Base-by-base conservation (phyloP, 2,888 invertebrate genomes). In the Pharmacophagus antenor region DNA sequence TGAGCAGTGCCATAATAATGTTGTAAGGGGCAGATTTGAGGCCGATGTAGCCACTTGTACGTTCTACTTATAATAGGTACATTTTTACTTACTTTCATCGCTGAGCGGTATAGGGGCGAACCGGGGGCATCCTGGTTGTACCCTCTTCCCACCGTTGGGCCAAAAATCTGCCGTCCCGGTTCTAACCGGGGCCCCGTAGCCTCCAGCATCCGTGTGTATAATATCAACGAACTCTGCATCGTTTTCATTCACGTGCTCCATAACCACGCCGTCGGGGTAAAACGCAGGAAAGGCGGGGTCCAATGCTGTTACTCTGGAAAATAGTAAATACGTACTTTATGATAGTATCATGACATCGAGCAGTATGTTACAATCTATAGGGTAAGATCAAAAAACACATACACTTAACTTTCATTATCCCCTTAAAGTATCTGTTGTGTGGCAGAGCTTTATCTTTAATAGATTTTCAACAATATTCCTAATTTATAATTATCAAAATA, bases 181-280 rank as follows among this genome's bases (percentile, higher is more conserved):
- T 17, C 82, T 75, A 0, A 91, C 87, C 0, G 93, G 93, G 0
- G 93, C 92, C 0, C 93, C 93, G 62, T 93, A 93, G 0, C 89
- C 83, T 25, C 93, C 93, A 0, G 93, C 93, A 67, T 94, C 94
- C 0, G 95, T 94, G 71, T 95, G 95, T 61, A 95, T 94, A 5
- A 95, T 91, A 74, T 95, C 93, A 1, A 93, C 93, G 48, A 93
- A 92, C 52, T 92, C 90, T 0, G 93, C 93, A 71, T 93, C 93
- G 1, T 79, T 80, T 2, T 85, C 84, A 42, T 69, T 84, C 12
- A 93, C 74, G 65, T 92, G 93, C 15, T 87, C 87, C 84, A 88
- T 83, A 58, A 89, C 72, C 50, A 89, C 79, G 1, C 87, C 87
- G 42, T 87, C 88, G 1, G 90, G 89, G 68, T 93, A 93, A 71